These are phyloP conservation scores for Cryptus armator DNA, from an alignment of 2,888 invertebrate species.

Conservation along the genomic window DNA sequence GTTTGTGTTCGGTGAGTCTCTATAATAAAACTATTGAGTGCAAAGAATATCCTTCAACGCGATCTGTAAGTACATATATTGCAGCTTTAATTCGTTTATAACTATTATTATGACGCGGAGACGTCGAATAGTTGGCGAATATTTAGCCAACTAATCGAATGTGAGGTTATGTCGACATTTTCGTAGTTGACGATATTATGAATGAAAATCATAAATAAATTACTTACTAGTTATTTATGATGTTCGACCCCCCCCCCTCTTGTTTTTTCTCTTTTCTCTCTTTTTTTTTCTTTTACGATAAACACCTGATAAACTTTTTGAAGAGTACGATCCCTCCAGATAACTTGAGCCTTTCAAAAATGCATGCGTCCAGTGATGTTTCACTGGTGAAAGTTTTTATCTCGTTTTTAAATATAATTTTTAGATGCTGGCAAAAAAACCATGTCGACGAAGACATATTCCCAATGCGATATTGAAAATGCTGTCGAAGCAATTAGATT, in stretches of 20 bases:
- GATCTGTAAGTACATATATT: too few species aligned
- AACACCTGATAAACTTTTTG: not conserved
- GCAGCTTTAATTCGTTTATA: too few species aligned
- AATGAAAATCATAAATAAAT: not conserved
- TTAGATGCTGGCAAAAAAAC: not conserved
- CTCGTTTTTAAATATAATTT: not conserved
- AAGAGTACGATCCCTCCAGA: not conserved
- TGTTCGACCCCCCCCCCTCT: not conserved
- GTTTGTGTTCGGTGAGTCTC: not conserved
- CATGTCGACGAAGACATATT: not conserved
- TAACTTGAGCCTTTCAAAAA: not conserved
- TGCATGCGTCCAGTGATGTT: not conserved
- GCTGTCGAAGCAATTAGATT: not conserved
- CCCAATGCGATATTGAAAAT: not conserved
- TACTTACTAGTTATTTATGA: not conserved
- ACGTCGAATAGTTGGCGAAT: too few species aligned
- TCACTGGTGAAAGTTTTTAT: not conserved
- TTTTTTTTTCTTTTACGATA: too few species aligned
- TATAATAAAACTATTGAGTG: too few species aligned
- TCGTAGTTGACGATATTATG: not conserved
- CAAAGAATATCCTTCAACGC: too few species aligned
- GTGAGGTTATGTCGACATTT: not conserved
- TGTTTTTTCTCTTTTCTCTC: too few species aligned
- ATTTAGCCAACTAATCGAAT: too few species aligned
- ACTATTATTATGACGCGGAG: too few species aligned